These are phyloP conservation scores for Coreius guichenoti DNA, from an alignment of 2,797 vertebrate genomes.

Conservation along the genomic window DNA sequence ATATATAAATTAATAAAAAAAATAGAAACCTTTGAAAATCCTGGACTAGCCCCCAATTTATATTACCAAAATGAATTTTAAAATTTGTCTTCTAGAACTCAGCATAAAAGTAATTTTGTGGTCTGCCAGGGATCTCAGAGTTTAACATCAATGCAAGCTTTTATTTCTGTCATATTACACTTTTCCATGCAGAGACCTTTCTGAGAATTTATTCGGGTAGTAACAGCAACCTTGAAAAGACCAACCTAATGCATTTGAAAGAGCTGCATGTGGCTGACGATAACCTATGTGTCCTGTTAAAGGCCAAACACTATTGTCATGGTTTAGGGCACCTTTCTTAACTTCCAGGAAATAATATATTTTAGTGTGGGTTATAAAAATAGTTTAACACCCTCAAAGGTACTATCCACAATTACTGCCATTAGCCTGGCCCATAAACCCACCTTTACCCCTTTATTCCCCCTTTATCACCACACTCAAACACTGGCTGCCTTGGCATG, in stretches of 20 bases:
- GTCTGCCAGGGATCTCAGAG: background rate
- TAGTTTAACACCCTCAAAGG: constrained; percentile 77
- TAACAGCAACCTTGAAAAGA: constrained; percentile 13
- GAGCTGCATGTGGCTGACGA: constrained; percentile 6
- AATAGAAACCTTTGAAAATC: background rate
- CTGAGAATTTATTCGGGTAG: background rate
- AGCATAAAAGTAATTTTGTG: background rate
- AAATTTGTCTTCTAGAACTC: background rate
- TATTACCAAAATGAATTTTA: background rate
- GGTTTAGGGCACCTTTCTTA: constrained; percentile 39
- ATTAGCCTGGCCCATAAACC: constrained; percentile 75
- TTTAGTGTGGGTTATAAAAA: constrained; percentile 78
- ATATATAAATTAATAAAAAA: too few relatives aligned
- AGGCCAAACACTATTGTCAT: constrained; percentile 23
- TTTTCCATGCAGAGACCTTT: background rate
- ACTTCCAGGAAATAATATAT: constrained; percentile 45
- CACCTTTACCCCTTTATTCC: constrained; percentile 59
- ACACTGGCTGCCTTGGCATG: constrained; percentile 4
- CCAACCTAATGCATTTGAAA: constrained; percentile 21
- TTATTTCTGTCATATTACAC: background rate
- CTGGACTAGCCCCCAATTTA: background rate
- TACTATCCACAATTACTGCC: constrained; percentile 74
- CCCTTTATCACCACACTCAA: constrained; percentile 37
- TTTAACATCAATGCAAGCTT: background rate
- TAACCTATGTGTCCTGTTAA: constrained; percentile 26